Evolutionary conservation across 2,888 invertebrate genomes (phyloP).

Genomic region (Protonemura montana): DNA sequence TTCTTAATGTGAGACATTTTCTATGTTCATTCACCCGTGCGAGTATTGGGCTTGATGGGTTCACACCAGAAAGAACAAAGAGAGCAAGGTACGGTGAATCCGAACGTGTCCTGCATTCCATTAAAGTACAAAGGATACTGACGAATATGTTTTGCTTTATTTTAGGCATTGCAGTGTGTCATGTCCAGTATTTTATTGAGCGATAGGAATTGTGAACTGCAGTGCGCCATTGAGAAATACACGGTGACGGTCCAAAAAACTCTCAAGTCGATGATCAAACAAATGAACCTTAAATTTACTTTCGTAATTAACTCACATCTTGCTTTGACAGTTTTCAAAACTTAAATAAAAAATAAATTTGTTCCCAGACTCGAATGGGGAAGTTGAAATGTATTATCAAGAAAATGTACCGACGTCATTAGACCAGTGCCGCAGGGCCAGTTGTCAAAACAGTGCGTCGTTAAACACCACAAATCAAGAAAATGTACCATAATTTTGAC

Average conservation of each 20-base stretch:
- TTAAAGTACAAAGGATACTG: no score
- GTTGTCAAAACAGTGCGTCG: no score
- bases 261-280: background rate
- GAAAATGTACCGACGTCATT: background rate
- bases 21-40: background rate
- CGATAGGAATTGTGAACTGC: background rate
- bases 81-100: background rate
- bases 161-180: no score
- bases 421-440: no score
- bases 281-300: background rate
- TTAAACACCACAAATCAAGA: no score
- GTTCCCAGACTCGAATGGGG: no score
- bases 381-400: no score
- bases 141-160: no score
- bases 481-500: no score
- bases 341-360: background rate
- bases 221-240: no score
- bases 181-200: background rate
- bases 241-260: background rate
- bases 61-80: background rate
- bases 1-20: no score
- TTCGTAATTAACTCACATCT: no score
- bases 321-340: background rate
- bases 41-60: background rate
- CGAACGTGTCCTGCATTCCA: background rate